These are phyloP conservation scores for Gallinago undulata DNA, from an alignment of 2,113 vertebrate species.

Conservation along the genomic window DNA sequence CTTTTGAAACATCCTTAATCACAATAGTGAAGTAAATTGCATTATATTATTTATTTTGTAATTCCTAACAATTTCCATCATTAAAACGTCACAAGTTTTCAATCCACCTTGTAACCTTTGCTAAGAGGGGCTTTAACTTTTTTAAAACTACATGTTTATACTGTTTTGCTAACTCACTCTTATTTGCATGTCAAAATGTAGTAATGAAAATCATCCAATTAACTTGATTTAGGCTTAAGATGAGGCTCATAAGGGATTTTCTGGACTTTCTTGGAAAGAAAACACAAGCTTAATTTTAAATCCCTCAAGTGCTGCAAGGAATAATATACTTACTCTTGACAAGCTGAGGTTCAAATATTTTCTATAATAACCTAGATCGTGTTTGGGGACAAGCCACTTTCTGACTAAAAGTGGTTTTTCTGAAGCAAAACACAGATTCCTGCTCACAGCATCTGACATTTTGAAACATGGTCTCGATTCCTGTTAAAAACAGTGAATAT, in stretches of 20 bases:
- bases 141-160: background rate
- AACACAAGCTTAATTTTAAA: background rate
- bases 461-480: background rate
- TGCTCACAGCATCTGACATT: background rate
- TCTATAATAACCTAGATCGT: background rate
- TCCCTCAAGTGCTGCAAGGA: background rate
- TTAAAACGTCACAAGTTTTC: background rate
- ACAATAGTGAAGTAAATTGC: background rate
- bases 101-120: background rate
- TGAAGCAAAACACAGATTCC: background rate
- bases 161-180: background rate
- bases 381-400: background rate
- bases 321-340: background rate
- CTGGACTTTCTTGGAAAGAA: background rate
- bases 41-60: background rate
- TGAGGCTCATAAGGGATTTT: background rate
- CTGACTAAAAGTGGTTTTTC: background rate
- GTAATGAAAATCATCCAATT: background rate
- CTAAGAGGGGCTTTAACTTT: background rate
- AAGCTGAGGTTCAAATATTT: background rate
- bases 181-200: background rate
- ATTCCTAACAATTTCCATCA: background rate
- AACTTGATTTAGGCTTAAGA: background rate
- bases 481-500: background rate
- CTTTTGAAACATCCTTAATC: background rate